phyloP scores from a whole-genome alignment of 2,113 vertebrate species.

The Nibea albiflora region DNA sequence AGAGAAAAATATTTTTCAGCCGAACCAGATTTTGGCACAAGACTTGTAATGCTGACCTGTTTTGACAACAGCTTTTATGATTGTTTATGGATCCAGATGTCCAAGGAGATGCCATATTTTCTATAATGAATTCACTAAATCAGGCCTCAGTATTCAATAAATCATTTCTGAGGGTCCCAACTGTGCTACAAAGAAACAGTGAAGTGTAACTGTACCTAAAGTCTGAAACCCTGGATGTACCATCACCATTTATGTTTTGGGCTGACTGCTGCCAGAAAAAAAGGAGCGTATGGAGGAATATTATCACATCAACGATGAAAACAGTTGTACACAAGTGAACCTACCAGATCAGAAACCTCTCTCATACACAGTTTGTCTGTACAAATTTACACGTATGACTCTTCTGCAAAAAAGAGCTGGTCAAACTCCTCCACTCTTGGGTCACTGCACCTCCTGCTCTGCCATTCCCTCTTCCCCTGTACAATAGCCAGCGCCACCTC shows the following conservation, averaged over 20 bases:
- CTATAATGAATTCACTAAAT: background rate
- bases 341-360: constrained; percentile 20
- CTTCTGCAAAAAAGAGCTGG: constrained; percentile 86
- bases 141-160: background rate
- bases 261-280: constrained; percentile 11
- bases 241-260: background rate
- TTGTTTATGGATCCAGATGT: constrained; percentile 9
- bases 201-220: constrained; percentile 37
- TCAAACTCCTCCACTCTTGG: constrained; percentile 86
- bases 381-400: constrained; percentile 81
- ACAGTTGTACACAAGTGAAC: constrained; percentile 17
- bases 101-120: background rate
- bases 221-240: constrained; percentile 32
- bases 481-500: constrained; percentile 78
- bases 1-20: background rate
- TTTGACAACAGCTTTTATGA: background rate
- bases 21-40: constrained; percentile 5
- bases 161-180: background rate
- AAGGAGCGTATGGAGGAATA: background rate
- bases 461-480: constrained; percentile 82
- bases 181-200: background rate
- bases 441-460: constrained; percentile 82
- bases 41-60: background rate
- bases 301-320: constrained; percentile 14
- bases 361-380: constrained; percentile 21